phyloP scores from a whole-genome alignment of 2,797 vertebrate species.

The Myiotriccus ornatus region DNA sequence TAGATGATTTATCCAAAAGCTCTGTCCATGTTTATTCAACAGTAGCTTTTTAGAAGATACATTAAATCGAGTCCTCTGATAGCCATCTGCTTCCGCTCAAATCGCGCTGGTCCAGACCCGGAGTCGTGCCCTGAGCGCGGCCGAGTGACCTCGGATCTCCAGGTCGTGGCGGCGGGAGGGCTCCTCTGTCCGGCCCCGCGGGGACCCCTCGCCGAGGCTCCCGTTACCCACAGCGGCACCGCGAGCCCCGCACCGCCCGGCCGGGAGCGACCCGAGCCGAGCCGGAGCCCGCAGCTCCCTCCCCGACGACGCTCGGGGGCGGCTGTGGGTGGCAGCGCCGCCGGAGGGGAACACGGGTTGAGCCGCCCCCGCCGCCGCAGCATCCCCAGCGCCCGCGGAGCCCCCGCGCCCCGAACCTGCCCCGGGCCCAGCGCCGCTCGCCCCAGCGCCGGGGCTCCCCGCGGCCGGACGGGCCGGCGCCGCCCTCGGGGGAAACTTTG shows the following conservation, averaged over 20 bases:
- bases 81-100: background rate
- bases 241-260: background rate
- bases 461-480: background rate
- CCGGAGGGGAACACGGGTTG: background rate
- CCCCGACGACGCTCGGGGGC: background rate
- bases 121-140: background rate
- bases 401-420: background rate
- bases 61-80: fast-evolving
- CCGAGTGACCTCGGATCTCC: background rate
- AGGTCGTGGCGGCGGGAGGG: background rate
- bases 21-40: background rate
- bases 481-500: background rate
- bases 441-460: background rate
- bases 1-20: background rate
- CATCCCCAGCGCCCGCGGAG: background rate
- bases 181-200: background rate
- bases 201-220: background rate
- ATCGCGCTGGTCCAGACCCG: fast-evolving
- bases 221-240: background rate
- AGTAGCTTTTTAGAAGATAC: background rate
- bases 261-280: background rate
- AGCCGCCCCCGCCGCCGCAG: background rate
- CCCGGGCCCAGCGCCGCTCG: background rate
- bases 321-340: background rate
- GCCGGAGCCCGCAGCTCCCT: background rate